A percentile compares a stretch with the other conserved stretches of the same genome.
phyloP scores from a whole-genome alignment of 2,113 vertebrate genomes.

The Gymnocephalus cernua region DNA sequence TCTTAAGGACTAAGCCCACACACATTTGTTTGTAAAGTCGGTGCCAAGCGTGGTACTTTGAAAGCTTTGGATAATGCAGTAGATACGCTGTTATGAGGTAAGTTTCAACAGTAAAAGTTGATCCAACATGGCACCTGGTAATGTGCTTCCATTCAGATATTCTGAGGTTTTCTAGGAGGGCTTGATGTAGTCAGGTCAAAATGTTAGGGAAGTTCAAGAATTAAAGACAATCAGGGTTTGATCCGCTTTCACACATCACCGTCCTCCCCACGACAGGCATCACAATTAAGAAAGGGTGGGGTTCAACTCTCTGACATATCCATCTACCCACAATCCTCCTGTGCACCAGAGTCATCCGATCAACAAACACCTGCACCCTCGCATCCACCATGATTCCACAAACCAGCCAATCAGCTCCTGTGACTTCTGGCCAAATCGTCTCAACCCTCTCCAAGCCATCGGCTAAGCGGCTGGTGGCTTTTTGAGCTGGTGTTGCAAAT shows the following conservation, averaged over 20 bases:
- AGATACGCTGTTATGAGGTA: slow-evolving; percentile 65
- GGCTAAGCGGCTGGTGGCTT: slow-evolving; percentile 68
- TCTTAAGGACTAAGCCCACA: slow-evolving; percentile 74
- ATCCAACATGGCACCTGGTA: slow-evolving; percentile 46
- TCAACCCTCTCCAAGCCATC: slow-evolving; percentile 76
- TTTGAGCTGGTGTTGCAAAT: slow-evolving; percentile 72
- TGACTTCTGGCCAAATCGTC: slow-evolving; percentile 70
- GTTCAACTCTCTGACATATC: slow-evolving; percentile 76
- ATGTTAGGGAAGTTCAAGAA: slow-evolving; percentile 37
- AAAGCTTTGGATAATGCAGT: slow-evolving; percentile 50
- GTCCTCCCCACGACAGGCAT: slow-evolving; percentile 55
- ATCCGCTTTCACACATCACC: slow-evolving; percentile 54
- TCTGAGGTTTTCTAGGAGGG: slow-evolving; percentile 24
- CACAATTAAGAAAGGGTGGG: slow-evolving; percentile 63
- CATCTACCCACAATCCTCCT: slow-evolving; percentile 83
- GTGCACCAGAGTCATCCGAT: slow-evolving; percentile 83
- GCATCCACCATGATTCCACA: slow-evolving; percentile 82
- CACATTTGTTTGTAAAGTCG: slow-evolving; percentile 54
- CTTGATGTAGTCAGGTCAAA: slow-evolving; percentile 21
- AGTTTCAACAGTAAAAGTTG: slow-evolving; percentile 54
- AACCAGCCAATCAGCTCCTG: slow-evolving; percentile 73
- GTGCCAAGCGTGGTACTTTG: slow-evolving; percentile 19
- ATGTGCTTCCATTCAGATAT: slow-evolving; percentile 34
- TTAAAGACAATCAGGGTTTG: slow-evolving; percentile 35
- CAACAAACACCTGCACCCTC: slow-evolving; percentile 81